Base-by-base conservation (phyloP, 2,113 vertebrate species). In the Zingel zingel region DNA sequence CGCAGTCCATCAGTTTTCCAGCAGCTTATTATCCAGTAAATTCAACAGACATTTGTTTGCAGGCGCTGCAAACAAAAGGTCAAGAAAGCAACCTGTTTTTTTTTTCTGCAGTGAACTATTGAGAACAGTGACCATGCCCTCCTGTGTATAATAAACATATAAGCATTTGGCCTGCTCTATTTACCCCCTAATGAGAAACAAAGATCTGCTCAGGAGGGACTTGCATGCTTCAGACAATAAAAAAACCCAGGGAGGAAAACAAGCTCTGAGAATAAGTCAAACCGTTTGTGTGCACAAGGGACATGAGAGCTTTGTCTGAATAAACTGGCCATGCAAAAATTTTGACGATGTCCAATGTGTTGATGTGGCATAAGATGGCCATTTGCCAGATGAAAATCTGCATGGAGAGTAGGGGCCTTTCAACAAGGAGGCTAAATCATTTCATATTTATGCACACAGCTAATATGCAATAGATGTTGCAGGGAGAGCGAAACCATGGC, bases 181-280 rank as follows among this genome's bases (percentile, higher is more conserved):
- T 93, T 91, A 90, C 87, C 87, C 89, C 90, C 84, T 94, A 94
- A 94, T 95, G 92, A 92, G 92, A 94, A 94, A 93, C 92, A 94
- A 94, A 94, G 93, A 92, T 90, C 88, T 83, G 90, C 74, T 92
- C 92, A 91, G 86, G 83, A 89, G 89, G 88, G 91, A 90, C 76
- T 90, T 47, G 82, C 90, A 91, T 88, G 91, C 92, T 89, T 90
- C 87, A 93, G 88, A 92, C 82, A 91, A 92, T 89, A 74, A 88
- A 92, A 92, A 89, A 90, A 81, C 58, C 62, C 47, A 57, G 73
- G 25, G 63, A 83, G 59, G n/a, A 10, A 13, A 80, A 78, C 4
- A 77, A 79, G 36, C 86, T 70, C 81, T 85, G 73, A 56, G 81
- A 87, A 90, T 94, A 94, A 94, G 94, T 91, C 88, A 85, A 93